Evolutionary conservation across 1,140 invertebrate species (phyloP).

Genomic region (Anoplolepis gracilipes): DNA sequence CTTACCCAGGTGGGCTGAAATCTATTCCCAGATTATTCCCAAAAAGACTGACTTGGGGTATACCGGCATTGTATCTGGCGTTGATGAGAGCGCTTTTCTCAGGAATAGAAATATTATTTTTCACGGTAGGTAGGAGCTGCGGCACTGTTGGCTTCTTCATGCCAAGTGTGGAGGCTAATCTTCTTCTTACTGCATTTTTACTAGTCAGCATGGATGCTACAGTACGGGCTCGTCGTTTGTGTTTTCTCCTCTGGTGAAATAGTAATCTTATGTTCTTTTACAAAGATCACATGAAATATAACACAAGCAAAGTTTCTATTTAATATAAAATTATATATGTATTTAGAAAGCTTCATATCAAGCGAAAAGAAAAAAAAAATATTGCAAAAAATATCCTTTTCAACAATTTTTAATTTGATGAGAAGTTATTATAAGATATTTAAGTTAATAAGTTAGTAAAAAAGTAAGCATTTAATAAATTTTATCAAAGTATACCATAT

Average conservation of each 20-base stretch:
- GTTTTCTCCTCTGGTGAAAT: constrained; percentile 70
- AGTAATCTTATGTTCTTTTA: constrained; percentile 3
- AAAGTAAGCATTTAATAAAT: constrained; percentile 20
- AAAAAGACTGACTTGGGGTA: constrained; percentile 81
- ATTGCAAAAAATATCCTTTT: not conserved
- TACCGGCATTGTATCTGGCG: constrained; percentile 78
- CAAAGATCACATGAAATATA: not conserved
- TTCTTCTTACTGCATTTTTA: constrained; percentile 81
- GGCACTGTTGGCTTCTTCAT: constrained; percentile 79
- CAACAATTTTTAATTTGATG: not conserved
- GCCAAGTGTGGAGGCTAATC: constrained; percentile 82
- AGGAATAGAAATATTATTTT: constrained; percentile 73
- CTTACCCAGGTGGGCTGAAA: constrained; percentile 83
- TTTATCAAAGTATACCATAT: constrained; percentile 17
- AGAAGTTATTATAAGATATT: constrained; percentile 11
- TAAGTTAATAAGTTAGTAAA: constrained; percentile 24
- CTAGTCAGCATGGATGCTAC: constrained; percentile 70
- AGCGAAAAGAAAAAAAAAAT: not conserved
- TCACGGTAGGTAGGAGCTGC: constrained; percentile 83
- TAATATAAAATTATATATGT: not conserved
- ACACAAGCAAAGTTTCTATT: not conserved
- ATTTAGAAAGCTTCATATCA: not conserved
- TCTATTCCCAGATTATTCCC: constrained; percentile 79
- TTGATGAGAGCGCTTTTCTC: constrained; percentile 66
- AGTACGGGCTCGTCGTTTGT: constrained; percentile 68